Evolutionary conservation across 2,797 vertebrate genomes (phyloP), one percentile per base, ranked within the genome.

Genomic region (Bovichtus diacanthus): DNA sequence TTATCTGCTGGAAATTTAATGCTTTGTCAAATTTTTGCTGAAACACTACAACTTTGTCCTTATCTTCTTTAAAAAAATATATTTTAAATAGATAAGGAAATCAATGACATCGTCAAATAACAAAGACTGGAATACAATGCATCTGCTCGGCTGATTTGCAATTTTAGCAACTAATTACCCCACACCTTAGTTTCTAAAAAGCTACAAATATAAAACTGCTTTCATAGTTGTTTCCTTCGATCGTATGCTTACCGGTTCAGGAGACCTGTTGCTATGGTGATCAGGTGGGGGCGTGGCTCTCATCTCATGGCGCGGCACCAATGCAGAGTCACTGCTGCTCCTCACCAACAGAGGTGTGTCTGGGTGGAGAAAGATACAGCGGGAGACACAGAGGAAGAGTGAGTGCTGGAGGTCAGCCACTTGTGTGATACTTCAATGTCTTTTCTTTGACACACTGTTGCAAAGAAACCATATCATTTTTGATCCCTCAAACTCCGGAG

Each of bases 341-440:
- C 95, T 91, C 76, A 95, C 95, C 79, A 94, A 10, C 23, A 95
- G 87, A 50, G 94, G 93, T 0, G 90, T 95, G 70, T 92, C 95
- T 95, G 53, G 4, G 34, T 5, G 4, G 39, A 53, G 65, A 70
- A 36, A 76, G 8, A 78, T 0, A 2, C n/a, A 0, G 23, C 55
- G 18, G 68, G 38, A 81, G 23, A 72, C 8, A 15, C 19, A 25
- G 27, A 47, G 5, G 41, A 13, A n/a, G n/a, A 54, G 25, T 13
- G 0, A 29, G 74, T 29, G 43, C 16, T 18, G 54, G 11, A 44
- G n/a, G 23, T 23, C 61, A 38, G 3, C 29, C 19, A 19, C 10
- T 5, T 19, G 10, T 43, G 23, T 8, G 10, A 46, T 29, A 16
- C 19, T 16, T 8, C 6, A 11, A n/a, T n/a, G 2, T 2, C 19